Evolutionary conservation across 2,797 vertebrate species (phyloP), one percentile per base, ranked within the genome.

Genomic region (Synaphobranchus kaupii): DNA sequence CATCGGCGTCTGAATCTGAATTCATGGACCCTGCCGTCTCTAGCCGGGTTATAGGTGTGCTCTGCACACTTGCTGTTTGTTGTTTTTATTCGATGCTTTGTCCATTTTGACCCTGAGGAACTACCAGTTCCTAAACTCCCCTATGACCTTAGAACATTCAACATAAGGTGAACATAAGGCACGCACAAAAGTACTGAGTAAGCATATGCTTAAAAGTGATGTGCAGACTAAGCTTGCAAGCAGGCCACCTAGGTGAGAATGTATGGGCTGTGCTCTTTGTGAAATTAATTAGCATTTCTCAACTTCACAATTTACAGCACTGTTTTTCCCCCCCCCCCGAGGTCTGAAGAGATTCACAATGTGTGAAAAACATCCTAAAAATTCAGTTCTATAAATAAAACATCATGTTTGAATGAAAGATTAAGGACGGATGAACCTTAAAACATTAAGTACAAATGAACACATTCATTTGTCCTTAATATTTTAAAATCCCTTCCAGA

Each of bases 251-350:
- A n/a, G 63, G 63, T 68, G 63, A 68, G n/a, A 68, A 68, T 28
- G 63, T n/a, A n/a, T 68, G 25, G 63, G 63, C 13, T 66, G 63
- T 66, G 63, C 63, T 10, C 25, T 68, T 68, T 68, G 63, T n/a
- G 63, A 68, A 68, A 68, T 68, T n/a, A 68, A 68, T 68, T 68
- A 68, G 25, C n/a, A 68, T 68, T 68, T 68, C 7, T n/a, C 63
- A 68, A 68, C 63, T 28, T 68, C 63, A 68, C 25, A 68, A 68
- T 68, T 68, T 28, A 28, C n/a, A 68, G 63, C 63, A 3, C n/a
- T 12, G 63, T 28, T 68, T 63, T 63, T 56, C 25, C 25, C 22
- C 25, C 7, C 25, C 54, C 54, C 54, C 15, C 54, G 8, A 63
- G 60, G 63, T 10, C 63, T 68, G 63, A 68, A 68, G 63, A 68